Conservation (phyloP, 2,888 invertebrate species). For the Drosophila demipolita region DNA sequence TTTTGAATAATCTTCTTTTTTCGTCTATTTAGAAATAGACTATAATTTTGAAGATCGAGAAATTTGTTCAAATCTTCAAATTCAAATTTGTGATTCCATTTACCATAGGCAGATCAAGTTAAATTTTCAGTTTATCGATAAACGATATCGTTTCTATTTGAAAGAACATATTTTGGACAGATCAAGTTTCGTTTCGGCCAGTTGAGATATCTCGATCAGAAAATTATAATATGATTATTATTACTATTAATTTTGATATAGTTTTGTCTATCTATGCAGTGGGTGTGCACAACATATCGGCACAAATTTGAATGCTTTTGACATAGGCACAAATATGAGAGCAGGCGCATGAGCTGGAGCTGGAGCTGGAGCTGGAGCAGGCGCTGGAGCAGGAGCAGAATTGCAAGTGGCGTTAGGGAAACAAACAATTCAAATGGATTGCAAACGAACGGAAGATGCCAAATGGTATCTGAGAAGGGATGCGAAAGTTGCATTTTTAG, state of each 20-base stretch:
- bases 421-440: background rate
- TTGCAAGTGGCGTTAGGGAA: background rate
- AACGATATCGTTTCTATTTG: background rate
- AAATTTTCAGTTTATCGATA: background rate
- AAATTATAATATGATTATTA: background rate
- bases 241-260: background rate
- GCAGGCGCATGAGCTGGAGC: background rate
- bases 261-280: background rate
- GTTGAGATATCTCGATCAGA: background rate
- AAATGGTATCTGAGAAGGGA: background rate
- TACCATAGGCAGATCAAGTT: background rate
- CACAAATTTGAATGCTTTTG: background rate
- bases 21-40: background rate
- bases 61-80: background rate
- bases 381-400: background rate
- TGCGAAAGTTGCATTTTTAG: conserved; percentile 24
- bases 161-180: background rate
- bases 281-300: background rate
- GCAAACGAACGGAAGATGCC: background rate
- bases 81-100: background rate
- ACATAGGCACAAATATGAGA: background rate
- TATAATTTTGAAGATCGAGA: background rate
- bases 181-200: background rate
- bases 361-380: too few relatives aligned
- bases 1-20: too few relatives aligned